A percentile compares a stretch with the other conserved stretches of the same genome.
phyloP scores from a whole-genome alignment of 2,113 vertebrate species.

The Gopherus flavomarginatus region DNA sequence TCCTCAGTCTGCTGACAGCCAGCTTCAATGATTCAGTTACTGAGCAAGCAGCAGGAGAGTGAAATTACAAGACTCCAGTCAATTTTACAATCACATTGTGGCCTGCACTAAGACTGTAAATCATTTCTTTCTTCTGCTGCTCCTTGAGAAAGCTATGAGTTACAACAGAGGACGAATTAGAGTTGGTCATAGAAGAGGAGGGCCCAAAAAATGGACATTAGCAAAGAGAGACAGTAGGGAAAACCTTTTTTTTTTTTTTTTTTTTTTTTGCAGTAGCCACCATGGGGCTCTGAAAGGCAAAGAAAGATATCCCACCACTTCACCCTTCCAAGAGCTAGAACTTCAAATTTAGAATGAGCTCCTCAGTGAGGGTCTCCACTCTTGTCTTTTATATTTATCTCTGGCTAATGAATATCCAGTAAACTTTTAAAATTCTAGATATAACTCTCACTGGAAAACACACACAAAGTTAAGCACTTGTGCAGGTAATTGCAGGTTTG shows the following conservation, averaged over 20 bases:
- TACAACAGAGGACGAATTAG: background rate
- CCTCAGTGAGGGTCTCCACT: background rate
- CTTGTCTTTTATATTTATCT: background rate
- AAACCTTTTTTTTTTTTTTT: background rate
- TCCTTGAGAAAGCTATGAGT: background rate
- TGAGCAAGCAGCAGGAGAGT: slow-evolving; percentile 7
- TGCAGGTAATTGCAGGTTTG: fast-evolving
- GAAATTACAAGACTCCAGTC: fast-evolving
- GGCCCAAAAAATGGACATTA: background rate
- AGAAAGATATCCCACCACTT: background rate
- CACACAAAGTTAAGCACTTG: background rate
- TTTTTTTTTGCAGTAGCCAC: background rate
- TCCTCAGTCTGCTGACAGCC: fast-evolving
- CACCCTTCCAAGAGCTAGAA: background rate
- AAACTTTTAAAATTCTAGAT: background rate
- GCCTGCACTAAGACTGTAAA: background rate
- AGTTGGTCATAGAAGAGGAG: background rate
- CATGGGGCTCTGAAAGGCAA: background rate
- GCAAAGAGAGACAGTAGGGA: background rate
- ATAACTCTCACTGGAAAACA: background rate
- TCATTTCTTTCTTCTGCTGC: background rate
- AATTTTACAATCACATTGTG: background rate
- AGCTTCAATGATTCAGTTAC: background rate
- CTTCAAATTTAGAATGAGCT: background rate
- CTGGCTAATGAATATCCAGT: background rate